Base-by-base conservation (phyloP, 2,888 invertebrate species). In the Proisotoma minuta region DNA sequence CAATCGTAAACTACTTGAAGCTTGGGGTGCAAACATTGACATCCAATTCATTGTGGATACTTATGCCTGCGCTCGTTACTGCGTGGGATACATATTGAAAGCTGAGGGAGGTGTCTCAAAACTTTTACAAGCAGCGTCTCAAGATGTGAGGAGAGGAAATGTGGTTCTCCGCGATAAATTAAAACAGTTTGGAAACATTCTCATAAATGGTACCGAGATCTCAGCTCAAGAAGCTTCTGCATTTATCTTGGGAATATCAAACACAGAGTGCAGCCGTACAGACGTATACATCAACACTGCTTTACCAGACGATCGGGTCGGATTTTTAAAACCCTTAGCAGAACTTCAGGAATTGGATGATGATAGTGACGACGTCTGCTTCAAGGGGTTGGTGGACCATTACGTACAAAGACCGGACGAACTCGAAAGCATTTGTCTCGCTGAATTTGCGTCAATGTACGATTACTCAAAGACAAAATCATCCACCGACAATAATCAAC, bases 21-120 rank as follows among this genome's bases (percentile, higher is more conserved):
- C 75, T 8, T 73, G 70, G 71, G 43, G 66, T 39, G 75, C 77
- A 4, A 77, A 77, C 59, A 75, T 76, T 73, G 77, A 77, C 67
- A 66, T 76, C 15, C 77, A 78, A 60, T 77, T 72, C 68, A 73
- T 77, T 1, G 51, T 74, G 15, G 75, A 77, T 70, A 66, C 73
- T 34, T 76, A 76, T 71, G 74, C 75, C 49, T 75, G 76, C 59
- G 73, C 75, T 8, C 62, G 71, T n/a, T 78, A 77, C 60, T 74
- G 77, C 34, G 71, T 73, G 3, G 64, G 73, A 20, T 74, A 75
- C 59, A 64, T 75, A 10, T 57, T 47, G n/a, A 74, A 74, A 52
- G 56, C 65, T 3, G 65, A 65, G 8, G 39, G 65, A 12, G 73
- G 73, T 10, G 56, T 71, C 8, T 73, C 71, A 28, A 69, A 69